phyloP scores from a whole-genome alignment of 2,113 vertebrate genomes.

The Dipodomys stephensi region DNA sequence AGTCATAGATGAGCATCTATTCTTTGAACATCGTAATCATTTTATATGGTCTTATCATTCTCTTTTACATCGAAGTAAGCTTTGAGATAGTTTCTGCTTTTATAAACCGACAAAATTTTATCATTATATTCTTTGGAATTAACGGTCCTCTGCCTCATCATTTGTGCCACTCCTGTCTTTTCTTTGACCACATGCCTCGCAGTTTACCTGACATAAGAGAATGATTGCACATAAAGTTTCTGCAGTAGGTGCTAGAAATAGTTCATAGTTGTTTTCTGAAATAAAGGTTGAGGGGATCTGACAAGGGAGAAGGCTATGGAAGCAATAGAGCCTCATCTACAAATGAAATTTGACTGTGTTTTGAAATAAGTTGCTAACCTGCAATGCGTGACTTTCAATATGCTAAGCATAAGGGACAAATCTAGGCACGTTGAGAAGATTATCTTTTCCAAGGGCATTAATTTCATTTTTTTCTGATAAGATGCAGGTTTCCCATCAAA shows the following conservation, averaged over 20 bases:
- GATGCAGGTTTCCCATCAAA: conserved; percentile 45
- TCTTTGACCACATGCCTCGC: background rate
- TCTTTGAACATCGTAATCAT: background rate
- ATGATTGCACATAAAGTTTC: background rate
- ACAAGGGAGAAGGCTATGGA: background rate
- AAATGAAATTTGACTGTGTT: conserved; percentile 12
- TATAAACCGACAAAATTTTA: background rate
- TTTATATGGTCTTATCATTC: background rate
- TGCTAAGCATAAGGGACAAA: conserved; percentile 35
- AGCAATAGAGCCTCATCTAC: background rate
- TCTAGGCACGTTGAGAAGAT: conserved; percentile 57
- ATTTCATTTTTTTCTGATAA: conserved; percentile 51
- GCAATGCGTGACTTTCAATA: conserved; percentile 64
- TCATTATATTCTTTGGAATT: background rate
- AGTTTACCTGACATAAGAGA: background rate
- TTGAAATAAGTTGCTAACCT: conserved; percentile 64
- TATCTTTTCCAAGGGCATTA: conserved; percentile 40
- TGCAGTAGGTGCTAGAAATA: background rate
- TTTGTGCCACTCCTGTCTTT: background rate
- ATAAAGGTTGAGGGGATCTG: background rate
- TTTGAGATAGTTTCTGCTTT: background rate
- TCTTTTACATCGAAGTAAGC: background rate
- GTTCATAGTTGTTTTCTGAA: conserved; percentile 9
- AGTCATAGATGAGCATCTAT: background rate
- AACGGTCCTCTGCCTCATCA: background rate